Conservation (phyloP, 2,888 invertebrate species). For the Cyclophora punctaria region DNA sequence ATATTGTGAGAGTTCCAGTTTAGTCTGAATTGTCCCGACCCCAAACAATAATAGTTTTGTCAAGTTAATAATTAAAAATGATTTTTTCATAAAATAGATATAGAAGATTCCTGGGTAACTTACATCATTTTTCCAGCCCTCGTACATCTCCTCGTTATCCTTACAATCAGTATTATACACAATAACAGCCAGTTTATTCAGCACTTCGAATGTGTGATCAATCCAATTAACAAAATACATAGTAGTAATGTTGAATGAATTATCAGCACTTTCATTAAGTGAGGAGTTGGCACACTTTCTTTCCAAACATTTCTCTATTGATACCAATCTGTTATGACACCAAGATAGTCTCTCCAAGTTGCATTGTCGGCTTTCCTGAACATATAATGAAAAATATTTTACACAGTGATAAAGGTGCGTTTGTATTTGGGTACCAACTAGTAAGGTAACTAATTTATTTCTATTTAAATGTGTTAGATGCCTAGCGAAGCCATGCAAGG, state of each 20-base stretch:
- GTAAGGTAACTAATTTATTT: too few species aligned
- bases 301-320: slow-evolving; percentile 37
- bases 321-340: slow-evolving; percentile 46
- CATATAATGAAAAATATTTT: background rate
- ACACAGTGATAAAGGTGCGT: too few species aligned
- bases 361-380: slow-evolving; percentile 57
- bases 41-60: too few species aligned
- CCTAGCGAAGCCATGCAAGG: too few species aligned
- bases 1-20: too few species aligned
- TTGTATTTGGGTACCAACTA: too few species aligned
- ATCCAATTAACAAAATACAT: slow-evolving; percentile 71
- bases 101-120: slow-evolving; percentile 9
- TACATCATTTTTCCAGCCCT: slow-evolving; percentile 50
- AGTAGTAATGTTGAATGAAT: slow-evolving; percentile 38
- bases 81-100: too few species aligned
- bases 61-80: too few species aligned
- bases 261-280: slow-evolving; percentile 23
- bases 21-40: too few species aligned
- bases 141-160: slow-evolving; percentile 27
- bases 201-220: slow-evolving; percentile 60
- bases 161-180: slow-evolving; percentile 50
- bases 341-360: slow-evolving; percentile 53
- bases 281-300: slow-evolving; percentile 6
- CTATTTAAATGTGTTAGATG: too few species aligned
- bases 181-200: slow-evolving; percentile 43